Conservation (phyloP, 2,797 vertebrate species). For the Rhynchotus rufescens region DNA sequence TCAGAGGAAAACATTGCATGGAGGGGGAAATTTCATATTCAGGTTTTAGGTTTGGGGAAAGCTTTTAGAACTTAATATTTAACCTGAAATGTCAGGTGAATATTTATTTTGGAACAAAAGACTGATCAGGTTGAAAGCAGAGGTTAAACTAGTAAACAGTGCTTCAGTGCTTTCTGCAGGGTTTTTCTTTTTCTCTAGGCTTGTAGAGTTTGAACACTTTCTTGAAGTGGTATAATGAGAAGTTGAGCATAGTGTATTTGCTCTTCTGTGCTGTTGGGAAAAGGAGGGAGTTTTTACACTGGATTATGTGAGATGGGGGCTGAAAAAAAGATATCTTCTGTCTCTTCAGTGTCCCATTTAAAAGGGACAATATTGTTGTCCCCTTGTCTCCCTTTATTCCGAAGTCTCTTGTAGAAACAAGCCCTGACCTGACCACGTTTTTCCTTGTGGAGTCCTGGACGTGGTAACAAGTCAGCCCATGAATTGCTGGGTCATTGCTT, state of each 20-base stretch:
- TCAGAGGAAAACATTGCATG: background rate
- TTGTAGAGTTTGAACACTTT: background rate
- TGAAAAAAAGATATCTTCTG: too few species aligned
- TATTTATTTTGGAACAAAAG: background rate
- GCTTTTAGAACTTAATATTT: background rate
- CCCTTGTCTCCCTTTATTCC: too few species aligned
- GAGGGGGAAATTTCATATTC: background rate
- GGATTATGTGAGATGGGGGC: too few species aligned
- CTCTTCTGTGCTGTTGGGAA: too few species aligned
- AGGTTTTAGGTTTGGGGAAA: background rate
- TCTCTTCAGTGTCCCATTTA: too few species aligned
- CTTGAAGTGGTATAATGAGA: background rate
- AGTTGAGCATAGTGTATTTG: background rate
- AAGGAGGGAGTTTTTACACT: too few species aligned
- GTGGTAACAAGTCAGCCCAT: too few species aligned
- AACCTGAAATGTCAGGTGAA: background rate
- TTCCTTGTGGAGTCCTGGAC: too few species aligned
- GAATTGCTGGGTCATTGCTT: too few species aligned
- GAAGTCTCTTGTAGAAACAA: too few species aligned
- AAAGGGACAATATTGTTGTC: too few species aligned
- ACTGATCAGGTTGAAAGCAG: background rate
- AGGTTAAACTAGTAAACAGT: background rate
- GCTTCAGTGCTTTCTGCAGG: background rate
- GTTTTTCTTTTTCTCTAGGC: background rate
- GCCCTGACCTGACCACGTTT: too few species aligned